Evolutionary conservation across 1,140 invertebrate genomes (phyloP).

Genomic region (Drosophila ogumai): DNA sequence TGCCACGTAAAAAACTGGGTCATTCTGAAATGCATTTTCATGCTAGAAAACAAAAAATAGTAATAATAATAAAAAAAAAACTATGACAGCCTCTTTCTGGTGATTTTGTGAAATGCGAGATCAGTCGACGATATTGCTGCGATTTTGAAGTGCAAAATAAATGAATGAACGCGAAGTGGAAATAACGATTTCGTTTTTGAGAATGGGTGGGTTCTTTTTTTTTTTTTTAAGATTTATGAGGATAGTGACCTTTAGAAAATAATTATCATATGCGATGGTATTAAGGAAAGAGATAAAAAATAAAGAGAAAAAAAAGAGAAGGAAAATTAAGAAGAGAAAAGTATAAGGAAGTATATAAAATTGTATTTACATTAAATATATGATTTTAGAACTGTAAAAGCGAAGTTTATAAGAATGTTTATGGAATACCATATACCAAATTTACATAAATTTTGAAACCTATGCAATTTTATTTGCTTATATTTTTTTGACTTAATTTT

Average conservation of each 20-base stretch:
- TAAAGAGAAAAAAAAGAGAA: too few relatives aligned
- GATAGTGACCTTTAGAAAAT: constrained; percentile 5
- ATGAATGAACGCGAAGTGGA: constrained; percentile 21
- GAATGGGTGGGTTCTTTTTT: neutral
- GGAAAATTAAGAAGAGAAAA: neutral
- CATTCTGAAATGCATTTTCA: constrained; percentile 63
- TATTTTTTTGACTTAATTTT: neutral
- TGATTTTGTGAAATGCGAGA: constrained; percentile 28
- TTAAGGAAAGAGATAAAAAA: neutral
- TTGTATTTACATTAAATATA: too few relatives aligned
- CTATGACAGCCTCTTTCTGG: constrained; percentile 14
- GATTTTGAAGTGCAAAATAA: constrained; percentile 10
- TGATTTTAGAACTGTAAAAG: too few relatives aligned
- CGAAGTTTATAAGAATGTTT: too few relatives aligned
- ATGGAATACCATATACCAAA: neutral
- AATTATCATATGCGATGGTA: neutral
- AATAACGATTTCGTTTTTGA: neutral
- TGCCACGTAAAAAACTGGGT: constrained; percentile 53
- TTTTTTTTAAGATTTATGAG: constrained; percentile 2
- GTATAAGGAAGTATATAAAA: neutral
- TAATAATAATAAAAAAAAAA: neutral
- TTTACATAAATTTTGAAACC: neutral
- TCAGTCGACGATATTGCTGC: constrained; percentile 16
- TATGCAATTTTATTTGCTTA: too few relatives aligned
- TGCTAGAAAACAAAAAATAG: constrained; percentile 2